Evolutionary conservation across 1,140 invertebrate genomes (phyloP).

Genomic region (Hestina assimilis): DNA sequence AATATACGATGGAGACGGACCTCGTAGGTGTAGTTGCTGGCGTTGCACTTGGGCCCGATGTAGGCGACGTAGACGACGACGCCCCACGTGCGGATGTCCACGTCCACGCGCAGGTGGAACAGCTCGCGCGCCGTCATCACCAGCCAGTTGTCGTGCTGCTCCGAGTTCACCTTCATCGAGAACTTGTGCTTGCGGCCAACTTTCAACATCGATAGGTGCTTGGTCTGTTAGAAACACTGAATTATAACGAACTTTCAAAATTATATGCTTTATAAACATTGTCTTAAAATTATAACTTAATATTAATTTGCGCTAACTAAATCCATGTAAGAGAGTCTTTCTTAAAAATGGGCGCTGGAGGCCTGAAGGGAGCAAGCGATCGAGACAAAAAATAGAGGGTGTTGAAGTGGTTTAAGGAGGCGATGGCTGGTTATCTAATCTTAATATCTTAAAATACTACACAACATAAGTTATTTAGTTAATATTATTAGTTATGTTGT

Average conservation of each 20-base stretch:
- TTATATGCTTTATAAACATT: neutral
- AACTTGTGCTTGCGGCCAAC: slow-evolving; percentile 46
- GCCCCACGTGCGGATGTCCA: slow-evolving; percentile 47
- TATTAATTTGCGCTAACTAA: neutral
- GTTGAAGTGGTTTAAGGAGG: too few species aligned
- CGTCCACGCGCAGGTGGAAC: slow-evolving; percentile 56
- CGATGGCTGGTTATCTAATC: too few species aligned
- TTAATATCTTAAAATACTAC: too few species aligned
- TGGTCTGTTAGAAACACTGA: slow-evolving; percentile 6
- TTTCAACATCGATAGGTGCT: slow-evolving; percentile 38
- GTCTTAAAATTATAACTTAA: neutral
- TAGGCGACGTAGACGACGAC: slow-evolving; percentile 47
- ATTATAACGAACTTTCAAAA: too few species aligned
- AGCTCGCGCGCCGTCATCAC: slow-evolving; percentile 42
- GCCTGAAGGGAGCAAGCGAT: too few species aligned
- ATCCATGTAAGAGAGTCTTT: too few species aligned
- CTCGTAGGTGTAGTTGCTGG: slow-evolving; percentile 50
- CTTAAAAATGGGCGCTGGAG: too few species aligned
- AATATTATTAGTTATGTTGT: too few species aligned
- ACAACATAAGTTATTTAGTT: too few species aligned
- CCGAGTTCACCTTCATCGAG: slow-evolving; percentile 46
- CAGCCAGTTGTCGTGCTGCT: slow-evolving; percentile 52
- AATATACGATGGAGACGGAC: too few species aligned
- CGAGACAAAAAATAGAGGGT: too few species aligned
- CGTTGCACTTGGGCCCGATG: slow-evolving; percentile 57